These are phyloP conservation scores for Phrynocephalus vlangalii DNA, from an alignment of 2,797 vertebrate species.

Conservation along the genomic window DNA sequence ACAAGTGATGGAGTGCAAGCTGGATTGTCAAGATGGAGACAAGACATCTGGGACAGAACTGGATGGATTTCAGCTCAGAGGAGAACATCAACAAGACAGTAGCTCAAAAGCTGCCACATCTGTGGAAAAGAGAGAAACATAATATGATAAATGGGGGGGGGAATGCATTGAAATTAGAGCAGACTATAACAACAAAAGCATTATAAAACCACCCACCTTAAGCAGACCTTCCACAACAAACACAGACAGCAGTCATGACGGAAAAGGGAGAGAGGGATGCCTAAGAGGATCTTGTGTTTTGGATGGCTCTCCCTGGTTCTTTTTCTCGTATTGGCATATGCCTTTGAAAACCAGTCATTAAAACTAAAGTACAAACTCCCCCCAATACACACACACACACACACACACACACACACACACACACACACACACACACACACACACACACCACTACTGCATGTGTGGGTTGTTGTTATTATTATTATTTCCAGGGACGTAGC, in stretches of 20 bases:
- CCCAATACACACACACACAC: background rate
- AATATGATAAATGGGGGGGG: background rate
- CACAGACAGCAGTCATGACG: accelerated
- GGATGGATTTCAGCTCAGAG: slow-evolving; percentile 44
- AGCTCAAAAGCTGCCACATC: accelerated
- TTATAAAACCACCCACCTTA: background rate
- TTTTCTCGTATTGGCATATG: background rate
- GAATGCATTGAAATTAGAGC: background rate
- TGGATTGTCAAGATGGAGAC: slow-evolving; percentile 33
- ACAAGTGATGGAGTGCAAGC: slow-evolving; percentile 30
- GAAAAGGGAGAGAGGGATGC: accelerated
- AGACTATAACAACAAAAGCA: background rate
- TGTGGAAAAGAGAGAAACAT: background rate
- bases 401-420: background rate
- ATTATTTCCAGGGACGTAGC: slow-evolving; percentile 34
- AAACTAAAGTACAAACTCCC: accelerated
- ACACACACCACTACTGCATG: background rate
- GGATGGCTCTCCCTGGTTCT: background rate
- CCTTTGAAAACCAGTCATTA: background rate
- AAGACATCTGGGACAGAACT: slow-evolving; percentile 36
- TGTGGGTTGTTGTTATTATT: too few species aligned
- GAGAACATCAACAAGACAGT: slow-evolving; percentile 26
- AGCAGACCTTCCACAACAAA: background rate
- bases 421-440: too few species aligned
- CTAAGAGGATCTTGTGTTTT: background rate